These are phyloP conservation scores for Acridotheres tristis DNA, from an alignment of 2,797 vertebrate genomes.

Conservation along the genomic window DNA sequence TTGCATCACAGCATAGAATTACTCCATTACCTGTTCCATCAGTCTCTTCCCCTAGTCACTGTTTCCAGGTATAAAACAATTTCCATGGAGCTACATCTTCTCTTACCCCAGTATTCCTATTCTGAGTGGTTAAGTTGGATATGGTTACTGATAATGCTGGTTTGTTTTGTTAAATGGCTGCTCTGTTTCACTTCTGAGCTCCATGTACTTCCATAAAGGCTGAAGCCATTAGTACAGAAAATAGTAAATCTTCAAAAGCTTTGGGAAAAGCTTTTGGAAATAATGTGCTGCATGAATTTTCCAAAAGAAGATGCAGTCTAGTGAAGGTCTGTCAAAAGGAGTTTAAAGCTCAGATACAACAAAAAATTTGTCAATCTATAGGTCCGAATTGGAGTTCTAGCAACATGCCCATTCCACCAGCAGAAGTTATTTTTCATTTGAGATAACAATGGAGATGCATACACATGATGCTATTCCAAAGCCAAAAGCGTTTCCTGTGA, in stretches of 20 bases:
- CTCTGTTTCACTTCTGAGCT: background rate
- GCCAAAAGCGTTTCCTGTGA: background rate
- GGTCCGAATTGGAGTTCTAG: background rate
- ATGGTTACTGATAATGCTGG: background rate
- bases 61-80: background rate
- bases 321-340: background rate
- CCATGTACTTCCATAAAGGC: background rate
- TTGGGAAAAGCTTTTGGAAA: background rate
- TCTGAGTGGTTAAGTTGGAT: background rate
- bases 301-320: background rate
- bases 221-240: background rate
- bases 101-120: background rate
- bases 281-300: background rate
- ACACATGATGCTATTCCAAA: background rate
- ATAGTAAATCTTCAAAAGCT: background rate
- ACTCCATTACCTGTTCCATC: background rate
- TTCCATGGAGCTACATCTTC: background rate
- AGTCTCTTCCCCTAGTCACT: background rate
- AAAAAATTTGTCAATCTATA: background rate
- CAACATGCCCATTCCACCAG: background rate
- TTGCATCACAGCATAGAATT: background rate
- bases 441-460: background rate
- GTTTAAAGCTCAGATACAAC: background rate
- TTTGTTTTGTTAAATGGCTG: background rate
- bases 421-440: background rate